Evolutionary conservation across 2,113 vertebrate genomes (phyloP).

Genomic region (Agapornis roseicollis): DNA sequence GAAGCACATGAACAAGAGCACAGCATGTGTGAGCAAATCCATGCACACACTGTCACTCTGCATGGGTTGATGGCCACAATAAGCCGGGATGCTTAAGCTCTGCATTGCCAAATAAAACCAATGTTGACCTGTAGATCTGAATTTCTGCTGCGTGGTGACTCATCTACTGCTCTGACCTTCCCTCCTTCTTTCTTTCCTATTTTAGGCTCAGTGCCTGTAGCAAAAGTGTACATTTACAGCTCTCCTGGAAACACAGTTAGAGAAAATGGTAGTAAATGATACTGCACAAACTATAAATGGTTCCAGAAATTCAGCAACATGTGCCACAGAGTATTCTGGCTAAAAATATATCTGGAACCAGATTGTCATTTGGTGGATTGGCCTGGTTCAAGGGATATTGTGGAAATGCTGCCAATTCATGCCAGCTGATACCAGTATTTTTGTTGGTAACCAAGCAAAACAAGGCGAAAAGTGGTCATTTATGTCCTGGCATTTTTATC

Average conservation of each 20-base stretch:
- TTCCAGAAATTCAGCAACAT: background rate
- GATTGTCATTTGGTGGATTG: background rate
- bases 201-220: background rate
- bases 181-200: background rate
- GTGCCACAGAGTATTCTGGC: background rate
- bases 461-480: background rate
- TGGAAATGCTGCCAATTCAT: background rate
- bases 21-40: fast-evolving
- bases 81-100: background rate
- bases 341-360: background rate
- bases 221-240: background rate
- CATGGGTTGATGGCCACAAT: no score
- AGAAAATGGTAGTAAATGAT: background rate
- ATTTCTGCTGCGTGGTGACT: background rate
- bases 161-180: background rate
- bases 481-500: background rate
- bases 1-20: background rate
- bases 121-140: background rate
- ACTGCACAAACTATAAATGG: background rate
- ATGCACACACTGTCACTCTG: fast-evolving
- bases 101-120: background rate
- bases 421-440: background rate
- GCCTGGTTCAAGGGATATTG: background rate
- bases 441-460: background rate
- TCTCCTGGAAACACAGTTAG: background rate